phyloP scores from a whole-genome alignment of 2,113 vertebrate genomes.

The Pao palembangensis region DNA sequence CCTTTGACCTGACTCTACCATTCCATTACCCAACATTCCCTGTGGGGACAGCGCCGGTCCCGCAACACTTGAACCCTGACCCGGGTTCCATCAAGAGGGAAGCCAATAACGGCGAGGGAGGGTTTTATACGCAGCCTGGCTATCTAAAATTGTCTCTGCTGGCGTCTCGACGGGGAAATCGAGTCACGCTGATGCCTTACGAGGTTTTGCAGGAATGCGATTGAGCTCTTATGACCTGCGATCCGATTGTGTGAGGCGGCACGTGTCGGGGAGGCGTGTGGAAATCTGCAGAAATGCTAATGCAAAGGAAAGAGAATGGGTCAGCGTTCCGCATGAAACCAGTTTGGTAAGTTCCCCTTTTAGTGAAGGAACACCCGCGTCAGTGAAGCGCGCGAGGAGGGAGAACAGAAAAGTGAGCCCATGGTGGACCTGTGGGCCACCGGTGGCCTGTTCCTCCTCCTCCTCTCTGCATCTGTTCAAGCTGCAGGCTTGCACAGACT shows the following conservation, averaged over 20 bases:
- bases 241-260: conserved; percentile 5
- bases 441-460: conserved; percentile 36
- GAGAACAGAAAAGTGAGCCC: conserved; percentile 17
- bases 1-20: conserved; percentile 70
- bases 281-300: background rate
- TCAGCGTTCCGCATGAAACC: conserved; percentile 1
- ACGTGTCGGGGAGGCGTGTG: background rate
- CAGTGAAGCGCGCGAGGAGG: background rate
- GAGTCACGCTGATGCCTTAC: conserved; percentile 34
- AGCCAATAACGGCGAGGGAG: conserved; percentile 51
- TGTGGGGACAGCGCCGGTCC: conserved; percentile 62
- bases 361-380: conserved; percentile 9
- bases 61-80: conserved; percentile 72
- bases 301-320: conserved; percentile 42
- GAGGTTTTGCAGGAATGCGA: conserved; percentile 33
- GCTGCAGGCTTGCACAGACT: conserved; percentile 4
- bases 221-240: conserved; percentile 40
- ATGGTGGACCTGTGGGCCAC: conserved; percentile 39
- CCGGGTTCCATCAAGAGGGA: conserved; percentile 52
- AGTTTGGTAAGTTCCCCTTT: conserved; percentile 1
- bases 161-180: conserved; percentile 38
- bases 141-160: conserved; percentile 44
- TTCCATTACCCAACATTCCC: conserved; percentile 73
- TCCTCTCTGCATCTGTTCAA: background rate
- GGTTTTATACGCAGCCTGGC: conserved; percentile 59